Evolutionary conservation across 1,140 invertebrate genomes (phyloP), one percentile per base, ranked within the genome.

Genomic region (Lepidurus arcticus): DNA sequence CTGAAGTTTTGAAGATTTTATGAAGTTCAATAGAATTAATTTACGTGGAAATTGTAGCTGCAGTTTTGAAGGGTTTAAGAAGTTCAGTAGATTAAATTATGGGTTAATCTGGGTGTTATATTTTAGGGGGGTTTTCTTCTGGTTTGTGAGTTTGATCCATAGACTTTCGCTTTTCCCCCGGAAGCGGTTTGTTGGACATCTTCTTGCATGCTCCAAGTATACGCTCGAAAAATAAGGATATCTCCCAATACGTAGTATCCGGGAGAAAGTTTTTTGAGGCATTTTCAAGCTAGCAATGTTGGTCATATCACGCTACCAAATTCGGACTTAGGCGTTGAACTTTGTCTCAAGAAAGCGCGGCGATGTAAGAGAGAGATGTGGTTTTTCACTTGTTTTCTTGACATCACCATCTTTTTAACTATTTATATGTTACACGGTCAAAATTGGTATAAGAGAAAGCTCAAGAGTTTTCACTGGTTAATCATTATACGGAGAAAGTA

Each of bases 291-390:
- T 16, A 13, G 53, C 34, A 34, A 21, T 21, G 7, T 65, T 65
- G 53, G 53, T 13, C 53, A 21, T 65, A 65, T 65, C 53, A 65
- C 53, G 21, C 13, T 65, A n/a, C 53, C 8, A 65, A 65, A 65
- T 65, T 65, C 53, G 53, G 53, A 65, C 53, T 65, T 65, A 65
- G 53, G 53, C 53, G 53, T 65, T 65, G 53, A 65, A 65, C 53
- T 65, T 65, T 65, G 21, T 7, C 53, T 16, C 53, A 65, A 65
- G 53, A 65, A 65, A 65, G 53, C 21, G 53, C 16, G 53, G 8
- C 53, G 13, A 16, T 65, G 21, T 21, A 21, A 16, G 53, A 65
- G 53, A 65, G 8, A 65, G 53, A 65, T 65, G 53, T 65, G 53
- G 53, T 65, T 21, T 65, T 65, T 21, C 53, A 65, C 13, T n/a